Base-by-base conservation (phyloP, 2,888 invertebrate genomes). In the Falcaria lacertinaria region DNA sequence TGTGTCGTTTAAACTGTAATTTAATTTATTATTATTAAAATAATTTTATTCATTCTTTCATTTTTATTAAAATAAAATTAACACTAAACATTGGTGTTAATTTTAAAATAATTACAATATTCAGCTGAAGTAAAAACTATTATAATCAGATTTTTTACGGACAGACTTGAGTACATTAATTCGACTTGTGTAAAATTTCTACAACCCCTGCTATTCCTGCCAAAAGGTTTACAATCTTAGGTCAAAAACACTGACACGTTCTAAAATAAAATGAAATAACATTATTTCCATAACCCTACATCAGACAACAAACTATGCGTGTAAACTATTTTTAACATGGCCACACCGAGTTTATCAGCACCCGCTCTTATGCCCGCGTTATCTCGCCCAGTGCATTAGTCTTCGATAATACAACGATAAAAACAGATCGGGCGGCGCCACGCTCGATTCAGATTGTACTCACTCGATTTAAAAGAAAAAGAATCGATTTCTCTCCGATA, bases 301-400 rank as follows among this genome's bases (percentile, higher is more conserved):
- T 52, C 69, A 64, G 71, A 75, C 71, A 75, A 79, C 65, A 67
- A 82, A 80, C 81, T 86, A 87, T 85, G 80, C 83, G 76, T 85
- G 85, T 87, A 84, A 81, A 87, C 85, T 86, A 87, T 88, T 87
- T 87, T 84, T 83, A 87, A 87, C 88, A 87, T 83, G 87, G 73
- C 86, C 87, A 88, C 88, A 87, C 85, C 65, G 85, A 69, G 80
- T 78, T 80, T 87, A 88, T 89, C 88, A 80, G 86, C 85, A 74
- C 80, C 86, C 73, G 84, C 86, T 85, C 85, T 87, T 84, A 84
- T 84, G 83, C 70, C 74, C 64, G 67, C 54, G 68, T 80, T 89
- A 88, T 89, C 88, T 76, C 68, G 64, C 60, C 64, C 83, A 76
- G 84, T 89, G 88, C 88, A 89, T 89, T 89, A 89, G 88, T 85